phyloP scores from a whole-genome alignment of 2,797 vertebrate genomes.

The Gymnodraco acuticeps region DNA sequence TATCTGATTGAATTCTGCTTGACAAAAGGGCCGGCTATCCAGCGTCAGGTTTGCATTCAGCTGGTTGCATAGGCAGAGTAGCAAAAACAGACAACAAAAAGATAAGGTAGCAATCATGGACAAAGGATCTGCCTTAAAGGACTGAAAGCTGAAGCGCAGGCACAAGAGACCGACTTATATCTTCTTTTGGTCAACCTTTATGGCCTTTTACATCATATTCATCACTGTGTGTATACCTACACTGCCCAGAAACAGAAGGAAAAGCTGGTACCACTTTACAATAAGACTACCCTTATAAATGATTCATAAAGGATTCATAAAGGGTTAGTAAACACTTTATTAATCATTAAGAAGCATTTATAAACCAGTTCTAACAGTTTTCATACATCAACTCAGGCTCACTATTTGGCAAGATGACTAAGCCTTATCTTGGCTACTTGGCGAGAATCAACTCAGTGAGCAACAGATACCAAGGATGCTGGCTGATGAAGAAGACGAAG shows the following conservation, averaged over 20 bases:
- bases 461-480: too few relatives aligned
- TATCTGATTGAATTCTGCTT: slow-evolving; percentile 32
- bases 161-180: not conserved
- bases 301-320: too few relatives aligned
- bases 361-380: too few relatives aligned
- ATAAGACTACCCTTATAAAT: too few relatives aligned
- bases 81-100: slow-evolving; percentile 2
- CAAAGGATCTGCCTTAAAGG: slow-evolving; percentile 11
- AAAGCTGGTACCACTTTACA: too few relatives aligned
- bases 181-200: not conserved
- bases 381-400: too few relatives aligned
- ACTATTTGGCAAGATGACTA: too few relatives aligned
- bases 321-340: too few relatives aligned
- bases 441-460: too few relatives aligned
- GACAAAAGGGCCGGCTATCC: slow-evolving; percentile 2
- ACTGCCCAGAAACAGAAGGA: not conserved
- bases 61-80: slow-evolving; percentile 8
- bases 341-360: too few relatives aligned
- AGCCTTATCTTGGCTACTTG: too few relatives aligned
- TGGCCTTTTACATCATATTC: not conserved
- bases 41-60: slow-evolving; percentile 16
- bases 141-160: not conserved
- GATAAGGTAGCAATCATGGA: not conserved
- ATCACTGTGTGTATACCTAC: not conserved
- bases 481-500: too few relatives aligned